Evolutionary conservation across 2,113 vertebrate genomes (phyloP).

Genomic region (Melanostigma gelatinosum): DNA sequence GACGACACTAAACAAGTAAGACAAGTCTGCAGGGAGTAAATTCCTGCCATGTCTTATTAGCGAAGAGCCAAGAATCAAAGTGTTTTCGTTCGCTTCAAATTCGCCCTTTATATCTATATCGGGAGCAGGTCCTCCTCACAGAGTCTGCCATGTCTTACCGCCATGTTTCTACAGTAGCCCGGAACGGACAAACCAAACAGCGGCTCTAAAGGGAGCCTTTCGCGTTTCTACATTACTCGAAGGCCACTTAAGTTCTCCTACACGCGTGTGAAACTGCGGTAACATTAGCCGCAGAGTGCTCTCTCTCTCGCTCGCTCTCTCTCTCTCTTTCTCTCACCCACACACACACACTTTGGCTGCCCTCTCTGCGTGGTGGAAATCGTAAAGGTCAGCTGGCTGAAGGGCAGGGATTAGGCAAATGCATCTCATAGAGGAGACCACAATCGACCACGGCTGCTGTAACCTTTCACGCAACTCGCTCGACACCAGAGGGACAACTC

Average conservation of each 20-base stretch:
- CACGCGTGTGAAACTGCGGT: too few relatives aligned
- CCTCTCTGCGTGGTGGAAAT: slow-evolving; percentile 24
- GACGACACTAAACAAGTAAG: background rate
- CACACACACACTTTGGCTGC: background rate
- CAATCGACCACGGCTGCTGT: slow-evolving; percentile 36
- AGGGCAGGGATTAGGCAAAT: slow-evolving; percentile 61
- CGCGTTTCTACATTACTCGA: background rate
- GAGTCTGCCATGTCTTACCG: too few relatives aligned
- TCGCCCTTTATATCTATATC: too few relatives aligned
- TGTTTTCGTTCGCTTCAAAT: too few relatives aligned
- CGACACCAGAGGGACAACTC: slow-evolving; percentile 9
- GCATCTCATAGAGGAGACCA: slow-evolving; percentile 34
- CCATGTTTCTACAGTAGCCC: too few relatives aligned
- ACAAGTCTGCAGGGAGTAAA: background rate
- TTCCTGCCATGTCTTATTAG: too few relatives aligned
- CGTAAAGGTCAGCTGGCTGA: slow-evolving; percentile 47
- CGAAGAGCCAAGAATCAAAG: too few relatives aligned
- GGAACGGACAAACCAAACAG: background rate
- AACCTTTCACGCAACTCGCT: slow-evolving; percentile 39
- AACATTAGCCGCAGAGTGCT: background rate
- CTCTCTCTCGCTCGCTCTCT: background rate
- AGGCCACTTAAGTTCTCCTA: too few relatives aligned
- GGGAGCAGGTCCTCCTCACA: too few relatives aligned
- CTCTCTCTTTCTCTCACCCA: slow-evolving; percentile 23
- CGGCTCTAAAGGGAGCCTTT: background rate